A percentile compares a stretch with the other conserved stretches of the same genome.
Conservation (phyloP, 2,113 vertebrate species). For the Ceyx melanurus region DNA sequence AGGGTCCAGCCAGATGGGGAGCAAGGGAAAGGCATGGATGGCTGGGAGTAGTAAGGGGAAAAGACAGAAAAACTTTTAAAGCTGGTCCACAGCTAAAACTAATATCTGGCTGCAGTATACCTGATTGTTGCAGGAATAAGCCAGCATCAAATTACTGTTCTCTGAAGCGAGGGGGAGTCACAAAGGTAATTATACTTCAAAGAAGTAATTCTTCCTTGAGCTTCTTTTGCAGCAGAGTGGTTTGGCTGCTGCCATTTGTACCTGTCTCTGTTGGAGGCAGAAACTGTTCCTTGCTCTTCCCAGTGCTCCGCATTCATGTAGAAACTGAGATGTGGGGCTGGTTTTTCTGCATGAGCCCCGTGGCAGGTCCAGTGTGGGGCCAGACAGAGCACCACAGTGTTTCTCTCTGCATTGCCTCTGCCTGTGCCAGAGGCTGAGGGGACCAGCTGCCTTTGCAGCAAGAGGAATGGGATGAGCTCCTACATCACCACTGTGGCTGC, state of each 20-base stretch:
- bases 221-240: not conserved
- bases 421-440: not conserved
- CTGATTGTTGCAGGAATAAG: not conserved
- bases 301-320: not conserved
- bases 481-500: not conserved
- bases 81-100: not conserved
- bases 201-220: not conserved
- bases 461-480: not conserved
- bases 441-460: not conserved
- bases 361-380: not conserved
- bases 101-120: not conserved
- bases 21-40: not conserved
- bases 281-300: not conserved
- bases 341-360: not conserved
- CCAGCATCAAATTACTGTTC: not conserved
- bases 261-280: not conserved
- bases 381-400: not conserved
- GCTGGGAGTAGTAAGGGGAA: not conserved
- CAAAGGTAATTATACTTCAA: not conserved
- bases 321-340: not conserved
- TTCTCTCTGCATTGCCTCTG: not conserved
- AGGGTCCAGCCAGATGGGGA: not conserved
- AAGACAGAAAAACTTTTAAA: not conserved
- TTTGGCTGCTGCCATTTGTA: not conserved
- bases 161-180: not conserved